Percentiles rank a stretch among this genome's conserved stretches.
phyloP scores from a whole-genome alignment of 2,888 invertebrate genomes.

The Arctia plantaginis region DNA sequence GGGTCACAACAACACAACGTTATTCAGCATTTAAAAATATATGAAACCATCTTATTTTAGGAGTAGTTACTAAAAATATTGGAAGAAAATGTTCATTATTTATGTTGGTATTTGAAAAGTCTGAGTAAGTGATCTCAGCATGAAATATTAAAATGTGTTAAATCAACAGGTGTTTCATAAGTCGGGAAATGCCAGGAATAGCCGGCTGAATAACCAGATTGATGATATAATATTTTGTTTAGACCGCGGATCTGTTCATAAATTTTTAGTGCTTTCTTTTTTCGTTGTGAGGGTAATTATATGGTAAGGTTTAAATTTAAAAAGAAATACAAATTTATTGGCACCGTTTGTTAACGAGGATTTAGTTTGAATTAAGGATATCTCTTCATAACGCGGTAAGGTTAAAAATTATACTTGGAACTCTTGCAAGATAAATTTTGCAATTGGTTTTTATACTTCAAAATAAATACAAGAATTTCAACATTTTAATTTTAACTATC shows the following conservation, averaged over 20 bases:
- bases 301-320: background rate
- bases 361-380: background rate
- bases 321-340: background rate
- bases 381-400: no score
- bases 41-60: background rate
- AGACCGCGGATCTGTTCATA: background rate
- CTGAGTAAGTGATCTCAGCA: conserved; percentile 11
- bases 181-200: conserved; percentile 7
- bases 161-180: conserved; percentile 20
- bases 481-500: no score
- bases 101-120: background rate
- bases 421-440: no score
- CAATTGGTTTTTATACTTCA: no score
- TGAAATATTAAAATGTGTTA: conserved; percentile 13
- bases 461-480: no score
- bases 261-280: background rate
- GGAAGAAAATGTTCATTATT: background rate
- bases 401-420: no score
- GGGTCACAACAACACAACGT: background rate
- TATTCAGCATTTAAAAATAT: background rate
- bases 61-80: conserved; percentile 1
- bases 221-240: background rate
- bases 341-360: background rate
- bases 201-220: background rate
- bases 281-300: background rate